A percentile compares a stretch with the other conserved stretches of the same genome.
phyloP scores from a whole-genome alignment of 2,113 vertebrate genomes.

The Rhodinocichla rosea region DNA sequence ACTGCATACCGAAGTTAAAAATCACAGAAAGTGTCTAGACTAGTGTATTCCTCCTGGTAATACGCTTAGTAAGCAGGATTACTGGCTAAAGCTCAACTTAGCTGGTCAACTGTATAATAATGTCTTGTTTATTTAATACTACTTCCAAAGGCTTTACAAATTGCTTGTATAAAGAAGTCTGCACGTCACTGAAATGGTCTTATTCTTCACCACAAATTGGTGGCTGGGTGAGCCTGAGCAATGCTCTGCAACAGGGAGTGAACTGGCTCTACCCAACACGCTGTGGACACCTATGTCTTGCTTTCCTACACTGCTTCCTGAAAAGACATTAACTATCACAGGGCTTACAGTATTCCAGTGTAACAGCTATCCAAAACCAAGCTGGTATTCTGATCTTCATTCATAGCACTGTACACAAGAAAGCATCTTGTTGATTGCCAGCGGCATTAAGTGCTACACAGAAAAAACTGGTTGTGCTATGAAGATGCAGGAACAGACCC shows the following conservation, averaged over 20 bases:
- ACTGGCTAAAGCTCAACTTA: slow-evolving; percentile 40
- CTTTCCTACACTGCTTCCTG: not conserved
- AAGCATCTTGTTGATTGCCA: not conserved
- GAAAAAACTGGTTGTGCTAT: not conserved
- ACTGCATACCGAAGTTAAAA: slow-evolving; percentile 39
- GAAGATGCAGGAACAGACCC: not conserved
- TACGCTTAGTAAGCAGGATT: slow-evolving; percentile 27
- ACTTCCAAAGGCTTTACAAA: slow-evolving; percentile 25
- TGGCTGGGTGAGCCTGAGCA: not conserved
- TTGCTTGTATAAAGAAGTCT: not conserved
- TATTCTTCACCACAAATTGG: not conserved
- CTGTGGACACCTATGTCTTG: rapidly evolving
- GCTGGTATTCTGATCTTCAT: not conserved
- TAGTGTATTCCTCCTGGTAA: not conserved
- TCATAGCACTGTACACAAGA: not conserved
- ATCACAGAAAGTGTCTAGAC: slow-evolving; percentile 51
- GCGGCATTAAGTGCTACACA: not conserved
- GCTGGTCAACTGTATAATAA: slow-evolving; percentile 36
- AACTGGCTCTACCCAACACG: rapidly evolving
- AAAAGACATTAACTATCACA: not conserved
- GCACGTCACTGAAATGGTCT: not conserved
- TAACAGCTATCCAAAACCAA: not conserved
- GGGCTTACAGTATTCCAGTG: not conserved
- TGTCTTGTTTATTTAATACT: slow-evolving; percentile 23
- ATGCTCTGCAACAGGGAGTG: rapidly evolving